phyloP scores from a whole-genome alignment of 2,888 invertebrate genomes.

The Ichneumoninae sp. region DNA sequence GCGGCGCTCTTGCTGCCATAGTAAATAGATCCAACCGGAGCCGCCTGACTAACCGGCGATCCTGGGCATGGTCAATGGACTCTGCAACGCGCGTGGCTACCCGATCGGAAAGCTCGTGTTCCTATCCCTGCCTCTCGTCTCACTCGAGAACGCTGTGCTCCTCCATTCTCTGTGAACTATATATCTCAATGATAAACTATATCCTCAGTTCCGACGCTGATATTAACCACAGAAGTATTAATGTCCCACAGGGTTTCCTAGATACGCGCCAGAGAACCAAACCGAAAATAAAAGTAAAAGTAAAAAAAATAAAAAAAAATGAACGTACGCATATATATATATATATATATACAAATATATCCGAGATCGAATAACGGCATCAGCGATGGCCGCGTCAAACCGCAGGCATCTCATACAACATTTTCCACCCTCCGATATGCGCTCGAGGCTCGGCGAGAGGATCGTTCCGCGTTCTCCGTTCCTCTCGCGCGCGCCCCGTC shows the following conservation, averaged over 20 bases:
- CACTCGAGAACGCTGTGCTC: slow-evolving; percentile 15
- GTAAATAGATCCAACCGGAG: slow-evolving; percentile 10
- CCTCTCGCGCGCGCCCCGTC: slow-evolving; percentile 20
- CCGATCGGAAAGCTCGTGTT: slow-evolving; percentile 64
- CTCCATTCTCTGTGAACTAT: neutral
- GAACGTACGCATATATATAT: neutral
- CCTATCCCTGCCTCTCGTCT: slow-evolving; percentile 31
- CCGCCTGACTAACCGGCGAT: slow-evolving; percentile 57
- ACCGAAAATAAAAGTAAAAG: neutral
- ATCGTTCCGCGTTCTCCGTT: slow-evolving; percentile 22
- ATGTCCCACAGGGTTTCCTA: slow-evolving; percentile 42
- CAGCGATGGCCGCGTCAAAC: slow-evolving; percentile 24
- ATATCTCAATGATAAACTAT: slow-evolving; percentile 19
- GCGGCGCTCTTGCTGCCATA: slow-evolving; percentile 38
- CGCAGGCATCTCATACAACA: slow-evolving; percentile 54
- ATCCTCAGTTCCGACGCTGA: neutral
- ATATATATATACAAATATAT: slow-evolving; percentile 39
- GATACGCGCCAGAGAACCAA: slow-evolving; percentile 17
- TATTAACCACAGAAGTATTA: slow-evolving; percentile 13
- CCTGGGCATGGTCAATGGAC: slow-evolving; percentile 61
- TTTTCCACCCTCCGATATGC: slow-evolving; percentile 42
- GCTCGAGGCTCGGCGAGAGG: slow-evolving; percentile 36
- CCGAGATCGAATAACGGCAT: slow-evolving; percentile 50
- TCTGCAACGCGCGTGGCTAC: slow-evolving; percentile 32
- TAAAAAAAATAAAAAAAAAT: slow-evolving; percentile 15